Percentiles rank a stretch among this genome's conserved stretches.
phyloP scores from a whole-genome alignment of 1,140 invertebrate species.

The Drosophila nigromelanica region DNA sequence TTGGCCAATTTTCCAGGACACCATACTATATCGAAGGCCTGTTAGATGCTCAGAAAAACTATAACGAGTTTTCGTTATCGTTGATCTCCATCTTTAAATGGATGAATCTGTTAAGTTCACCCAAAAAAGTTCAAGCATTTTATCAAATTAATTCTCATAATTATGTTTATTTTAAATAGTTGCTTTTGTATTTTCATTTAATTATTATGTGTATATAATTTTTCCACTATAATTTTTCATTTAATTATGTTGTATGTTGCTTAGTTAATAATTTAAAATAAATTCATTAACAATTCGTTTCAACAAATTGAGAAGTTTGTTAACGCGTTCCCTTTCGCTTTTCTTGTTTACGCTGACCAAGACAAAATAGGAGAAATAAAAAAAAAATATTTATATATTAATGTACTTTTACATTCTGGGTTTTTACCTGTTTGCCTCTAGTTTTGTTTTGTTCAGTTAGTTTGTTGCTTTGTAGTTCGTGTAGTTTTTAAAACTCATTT shows the following conservation, averaged over 20 bases:
- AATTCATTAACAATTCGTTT: slow-evolving; percentile 79
- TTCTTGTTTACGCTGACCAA: background rate
- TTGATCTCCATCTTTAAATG: too few relatives aligned
- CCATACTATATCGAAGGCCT: too few relatives aligned
- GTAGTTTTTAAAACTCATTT: slow-evolving; percentile 59
- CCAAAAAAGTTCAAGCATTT: background rate
- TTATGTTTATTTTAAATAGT: slow-evolving; percentile 50
- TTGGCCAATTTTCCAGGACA: too few relatives aligned
- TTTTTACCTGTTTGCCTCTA: slow-evolving; percentile 48
- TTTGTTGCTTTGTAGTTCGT: slow-evolving; percentile 13
- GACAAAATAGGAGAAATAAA: slow-evolving; percentile 2
- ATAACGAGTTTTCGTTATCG: too few relatives aligned
- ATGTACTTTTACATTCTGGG: slow-evolving; percentile 1
- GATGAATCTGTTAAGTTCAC: too few relatives aligned
- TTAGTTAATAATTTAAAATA: slow-evolving; percentile 73
- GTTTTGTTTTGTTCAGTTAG: slow-evolving; percentile 30
- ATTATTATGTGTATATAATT: slow-evolving; percentile 71
- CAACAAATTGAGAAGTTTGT: slow-evolving; percentile 61
- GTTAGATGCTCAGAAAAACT: too few relatives aligned
- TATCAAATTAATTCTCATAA: slow-evolving; percentile 20
- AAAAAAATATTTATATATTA: slow-evolving; percentile 12
- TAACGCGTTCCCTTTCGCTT: background rate
- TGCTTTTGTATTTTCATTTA: slow-evolving; percentile 45
- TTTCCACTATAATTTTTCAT: slow-evolving; percentile 78
- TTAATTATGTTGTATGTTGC: slow-evolving; percentile 56